Conservation (phyloP, 1,140 invertebrate genomes). For the Drosophila bocqueti region DNA sequence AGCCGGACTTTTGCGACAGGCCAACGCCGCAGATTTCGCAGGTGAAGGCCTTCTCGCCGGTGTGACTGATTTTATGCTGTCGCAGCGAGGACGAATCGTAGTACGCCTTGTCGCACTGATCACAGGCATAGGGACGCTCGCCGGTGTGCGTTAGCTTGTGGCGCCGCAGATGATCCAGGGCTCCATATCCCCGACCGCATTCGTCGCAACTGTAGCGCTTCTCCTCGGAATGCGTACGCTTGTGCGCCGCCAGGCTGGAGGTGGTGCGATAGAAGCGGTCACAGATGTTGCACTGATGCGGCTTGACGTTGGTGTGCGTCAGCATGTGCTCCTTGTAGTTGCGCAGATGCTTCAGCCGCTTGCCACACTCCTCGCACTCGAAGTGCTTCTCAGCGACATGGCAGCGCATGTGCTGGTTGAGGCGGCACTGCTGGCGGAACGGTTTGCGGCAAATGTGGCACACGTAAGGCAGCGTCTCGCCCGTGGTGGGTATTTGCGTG, state of each 20-base stretch:
- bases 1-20: slow-evolving; percentile 81
- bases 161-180: slow-evolving; percentile 58
- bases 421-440: slow-evolving; percentile 66
- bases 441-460: slow-evolving; percentile 68
- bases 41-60: slow-evolving; percentile 77
- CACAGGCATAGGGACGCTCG: slow-evolving; percentile 71
- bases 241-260: slow-evolving; percentile 74
- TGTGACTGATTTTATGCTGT: slow-evolving; percentile 79
- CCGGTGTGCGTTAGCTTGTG: slow-evolving; percentile 76
- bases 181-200: slow-evolving; percentile 65
- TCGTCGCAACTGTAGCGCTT: slow-evolving; percentile 69
- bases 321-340: slow-evolving; percentile 82
- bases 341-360: slow-evolving; percentile 70
- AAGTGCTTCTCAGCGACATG: slow-evolving; percentile 66
- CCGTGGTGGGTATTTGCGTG: not conserved
- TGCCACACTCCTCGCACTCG: slow-evolving; percentile 67
- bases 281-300: slow-evolving; percentile 71
- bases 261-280: slow-evolving; percentile 79
- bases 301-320: slow-evolving; percentile 74
- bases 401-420: slow-evolving; percentile 76
- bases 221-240: slow-evolving; percentile 71
- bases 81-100: slow-evolving; percentile 79
- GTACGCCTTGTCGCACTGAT: slow-evolving; percentile 79
- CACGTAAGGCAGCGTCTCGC: slow-evolving; percentile 44
- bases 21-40: slow-evolving; percentile 84